Evolutionary conservation across 2,888 invertebrate genomes (phyloP), one percentile per base, ranked within the genome.

Genomic region (Drosophila testacea): DNA sequence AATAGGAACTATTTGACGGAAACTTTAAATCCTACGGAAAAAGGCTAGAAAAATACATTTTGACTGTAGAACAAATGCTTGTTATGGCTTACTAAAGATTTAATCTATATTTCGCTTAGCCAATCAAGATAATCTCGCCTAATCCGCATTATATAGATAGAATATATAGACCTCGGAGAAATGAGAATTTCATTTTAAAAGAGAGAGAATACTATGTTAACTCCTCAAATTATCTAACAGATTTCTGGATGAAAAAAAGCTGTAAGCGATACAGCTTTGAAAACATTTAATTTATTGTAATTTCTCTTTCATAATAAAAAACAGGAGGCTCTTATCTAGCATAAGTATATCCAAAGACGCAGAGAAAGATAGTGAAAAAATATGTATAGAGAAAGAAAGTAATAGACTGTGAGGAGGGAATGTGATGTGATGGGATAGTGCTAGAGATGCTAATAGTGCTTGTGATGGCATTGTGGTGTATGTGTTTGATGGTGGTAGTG

Each of bases 381-480:
- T 13, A 0, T 11, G 2, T 6, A 30, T 30, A 30, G 30, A 30
- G 32, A 32, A 7, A 32, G 6, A 32, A 7, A 32, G 32, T 42
- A 10, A 27, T 11, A 44, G 11, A 27, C 10, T 5, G 42, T 10
- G 16, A 22, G 34, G 16, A n/a, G 22, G 50, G 36, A 50, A 32
- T 47, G 22, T 11, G 36, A 6, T 27, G 39, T 11, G 36, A 13
- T 46, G 38, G 50, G 62, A 47, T 6, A 6, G 36, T 51, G 54
- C 46, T 73, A 28, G 50, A 52, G 42, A 62, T 68, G 64, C 62
- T 66, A 69, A 62, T 30, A 61, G 61, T 52, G 63, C 55, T 56
- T 44, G 54, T 51, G 54, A 42, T 60, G 47, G 34, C 16, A 42
- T 34, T 56, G 28, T 65, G 41, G 16, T 30, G 30, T 38, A 1